Evolutionary conservation across 1,140 invertebrate genomes (phyloP).

Genomic region (Pseudomyrmex sp.): DNA sequence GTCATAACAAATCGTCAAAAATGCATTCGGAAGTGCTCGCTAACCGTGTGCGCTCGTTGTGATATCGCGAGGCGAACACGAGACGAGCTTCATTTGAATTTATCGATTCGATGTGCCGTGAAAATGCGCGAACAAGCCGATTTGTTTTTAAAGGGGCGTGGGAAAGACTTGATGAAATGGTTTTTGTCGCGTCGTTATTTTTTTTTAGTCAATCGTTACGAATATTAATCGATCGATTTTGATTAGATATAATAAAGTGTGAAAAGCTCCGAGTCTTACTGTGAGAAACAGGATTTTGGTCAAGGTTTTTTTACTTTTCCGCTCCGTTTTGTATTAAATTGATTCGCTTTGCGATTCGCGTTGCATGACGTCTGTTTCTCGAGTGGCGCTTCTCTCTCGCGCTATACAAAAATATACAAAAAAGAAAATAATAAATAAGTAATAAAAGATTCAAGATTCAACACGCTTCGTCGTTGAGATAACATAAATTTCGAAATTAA

Average conservation of each 20-base stretch:
- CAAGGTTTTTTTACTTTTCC: slow-evolving; percentile 13
- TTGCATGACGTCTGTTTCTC: slow-evolving; percentile 7
- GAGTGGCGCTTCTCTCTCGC: not conserved
- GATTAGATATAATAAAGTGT: not conserved
- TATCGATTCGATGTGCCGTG: slow-evolving; percentile 17
- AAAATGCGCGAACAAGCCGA: not conserved
- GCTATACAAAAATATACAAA: not conserved
- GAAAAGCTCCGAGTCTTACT: not conserved
- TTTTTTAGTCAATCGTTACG: too few relatives aligned
- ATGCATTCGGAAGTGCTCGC: slow-evolving; percentile 37
- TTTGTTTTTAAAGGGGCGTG: too few relatives aligned
- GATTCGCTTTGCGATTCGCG: slow-evolving; percentile 20
- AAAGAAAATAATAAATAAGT: not conserved
- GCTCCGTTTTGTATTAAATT: not conserved
- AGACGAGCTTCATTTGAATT: slow-evolving; percentile 37
- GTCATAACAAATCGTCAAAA: slow-evolving; percentile 45
- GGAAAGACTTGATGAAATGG: too few relatives aligned
- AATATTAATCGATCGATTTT: not conserved
- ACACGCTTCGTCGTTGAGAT: not conserved
- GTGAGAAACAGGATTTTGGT: slow-evolving; percentile 18
- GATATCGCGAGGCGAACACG: not conserved
- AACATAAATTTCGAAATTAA: slow-evolving; percentile 13
- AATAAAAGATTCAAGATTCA: too few relatives aligned
- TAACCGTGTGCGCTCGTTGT: slow-evolving; percentile 16
- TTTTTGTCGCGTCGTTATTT: too few relatives aligned